Evolutionary conservation across 30 jellyfish, hydroid and myxozoan genomes (phyloP).

Genomic region (Mastigias papua): DNA sequence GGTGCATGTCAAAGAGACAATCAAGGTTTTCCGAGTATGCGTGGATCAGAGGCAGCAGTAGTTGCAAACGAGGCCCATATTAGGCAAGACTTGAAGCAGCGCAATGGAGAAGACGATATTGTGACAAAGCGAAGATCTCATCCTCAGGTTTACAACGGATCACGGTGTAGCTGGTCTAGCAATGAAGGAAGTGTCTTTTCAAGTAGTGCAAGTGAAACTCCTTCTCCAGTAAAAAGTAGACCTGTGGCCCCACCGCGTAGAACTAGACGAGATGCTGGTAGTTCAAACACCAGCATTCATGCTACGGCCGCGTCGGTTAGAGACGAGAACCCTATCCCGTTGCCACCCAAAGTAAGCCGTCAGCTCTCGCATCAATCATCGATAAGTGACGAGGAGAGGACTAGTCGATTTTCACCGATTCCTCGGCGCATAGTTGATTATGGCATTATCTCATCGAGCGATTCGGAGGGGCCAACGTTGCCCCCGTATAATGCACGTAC

Average conservation of each 20-base stretch:
- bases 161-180: conserved; percentile 10
- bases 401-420: neutral
- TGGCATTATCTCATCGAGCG: neutral
- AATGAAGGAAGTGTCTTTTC: conserved; percentile 20
- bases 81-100: neutral
- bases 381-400: conserved; percentile 16
- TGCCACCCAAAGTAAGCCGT: conserved; percentile 21
- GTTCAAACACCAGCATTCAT: neutral
- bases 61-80: neutral
- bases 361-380: conserved; percentile 1
- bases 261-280: conserved; percentile 18
- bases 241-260: conserved; percentile 44
- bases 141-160: neutral
- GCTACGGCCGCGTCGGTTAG: neutral
- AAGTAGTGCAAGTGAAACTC: neutral
- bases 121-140: neutral
- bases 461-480: neutral
- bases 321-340: conserved; percentile 23
- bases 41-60: conserved; percentile 1
- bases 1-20: neutral
- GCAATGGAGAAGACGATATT: neutral
- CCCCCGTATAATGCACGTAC: neutral
- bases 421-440: neutral
- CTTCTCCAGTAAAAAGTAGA: neutral
- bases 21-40: neutral